A percentile compares a stretch with the other conserved stretches of the same genome.
phyloP scores from a whole-genome alignment of 2,888 invertebrate genomes.

The Philonicus albiceps region DNA sequence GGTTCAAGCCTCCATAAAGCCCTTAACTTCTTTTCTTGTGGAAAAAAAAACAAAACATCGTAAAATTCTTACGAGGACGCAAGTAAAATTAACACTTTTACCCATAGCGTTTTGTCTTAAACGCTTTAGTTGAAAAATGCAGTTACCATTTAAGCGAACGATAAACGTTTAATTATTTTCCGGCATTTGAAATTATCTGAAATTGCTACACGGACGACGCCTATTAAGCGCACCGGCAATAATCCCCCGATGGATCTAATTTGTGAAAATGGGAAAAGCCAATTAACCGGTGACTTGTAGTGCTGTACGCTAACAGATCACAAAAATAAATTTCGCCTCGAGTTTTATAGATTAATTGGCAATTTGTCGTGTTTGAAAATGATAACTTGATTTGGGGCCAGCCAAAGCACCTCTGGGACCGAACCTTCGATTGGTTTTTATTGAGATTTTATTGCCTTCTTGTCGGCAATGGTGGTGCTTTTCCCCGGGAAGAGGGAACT shows the following conservation, averaged over 20 bases:
- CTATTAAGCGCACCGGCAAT: neutral
- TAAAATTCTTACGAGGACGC: neutral
- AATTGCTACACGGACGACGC: neutral
- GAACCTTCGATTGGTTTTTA: neutral
- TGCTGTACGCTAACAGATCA: neutral
- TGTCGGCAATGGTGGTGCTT: neutral
- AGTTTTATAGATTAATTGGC: neutral
- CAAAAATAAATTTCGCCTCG: neutral
- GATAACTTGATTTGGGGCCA: neutral
- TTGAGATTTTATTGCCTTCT: neutral
- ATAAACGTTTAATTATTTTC: neutral
- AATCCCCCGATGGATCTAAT: neutral
- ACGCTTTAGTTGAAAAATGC: neutral
- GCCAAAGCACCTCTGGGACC: neutral
- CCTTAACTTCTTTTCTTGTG: neutral
- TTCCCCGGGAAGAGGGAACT: neutral
- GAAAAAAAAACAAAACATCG: neutral
- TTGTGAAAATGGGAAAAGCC: neutral
- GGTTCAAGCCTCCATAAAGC: neutral
- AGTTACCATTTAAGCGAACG: neutral
- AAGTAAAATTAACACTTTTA: neutral
- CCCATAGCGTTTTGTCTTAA: neutral
- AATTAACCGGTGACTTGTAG: neutral
- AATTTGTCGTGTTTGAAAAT: conserved; percentile 2
- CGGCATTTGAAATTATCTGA: neutral